Evolutionary conservation across 2,888 invertebrate genomes (phyloP), one percentile per base, ranked within the genome.

Genomic region (Drosophila falleni): DNA sequence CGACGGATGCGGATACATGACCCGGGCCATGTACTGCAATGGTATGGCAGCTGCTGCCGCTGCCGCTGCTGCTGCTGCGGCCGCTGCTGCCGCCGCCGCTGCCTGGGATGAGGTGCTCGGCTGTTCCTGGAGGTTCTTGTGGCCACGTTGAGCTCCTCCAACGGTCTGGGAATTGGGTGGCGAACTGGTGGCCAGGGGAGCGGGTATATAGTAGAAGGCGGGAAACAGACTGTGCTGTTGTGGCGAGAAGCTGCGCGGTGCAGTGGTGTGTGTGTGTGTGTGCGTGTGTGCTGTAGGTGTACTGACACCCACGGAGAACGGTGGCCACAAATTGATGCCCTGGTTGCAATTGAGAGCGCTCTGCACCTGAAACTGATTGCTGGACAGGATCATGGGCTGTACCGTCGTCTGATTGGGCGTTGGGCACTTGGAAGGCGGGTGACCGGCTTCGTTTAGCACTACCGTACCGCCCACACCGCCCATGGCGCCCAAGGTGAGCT

Each of bases 1-100:
- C n/a, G 94, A 91, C 54, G 94, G 93, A 84, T 94, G 94, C 74
- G 94, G 93, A 85, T 95, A 95, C 91, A 95, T 93, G 76, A 95
- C 92, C 3, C 94, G 93, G 5, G 94, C 93, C 93, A 96, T 93
- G 78, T 95, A 96, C 80, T 95, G 95, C 75, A 96, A 91, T 63
- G 78, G 47, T 0, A 71, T 56, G 3, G 74, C 62, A 0, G 80
- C 66, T 1, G 81, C 76, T 2, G 81, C 75, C 0, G 65, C 65
- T 0, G 29, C 29, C 1, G 29, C 29, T 6, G 29, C 29, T 6
- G 65, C 65, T 0, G 72, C 74, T 0, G 23, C 44, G 8, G 44
- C 19, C 2, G 78, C 71, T 1, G 81, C 75, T 0, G 65, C 65
- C 0, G 72, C 74, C 0, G 23, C 19, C 13, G 42, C 16, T 2